These are phyloP conservation scores for Pogona vitticeps DNA, from an alignment of 2,113 vertebrate species.

Conservation along the genomic window DNA sequence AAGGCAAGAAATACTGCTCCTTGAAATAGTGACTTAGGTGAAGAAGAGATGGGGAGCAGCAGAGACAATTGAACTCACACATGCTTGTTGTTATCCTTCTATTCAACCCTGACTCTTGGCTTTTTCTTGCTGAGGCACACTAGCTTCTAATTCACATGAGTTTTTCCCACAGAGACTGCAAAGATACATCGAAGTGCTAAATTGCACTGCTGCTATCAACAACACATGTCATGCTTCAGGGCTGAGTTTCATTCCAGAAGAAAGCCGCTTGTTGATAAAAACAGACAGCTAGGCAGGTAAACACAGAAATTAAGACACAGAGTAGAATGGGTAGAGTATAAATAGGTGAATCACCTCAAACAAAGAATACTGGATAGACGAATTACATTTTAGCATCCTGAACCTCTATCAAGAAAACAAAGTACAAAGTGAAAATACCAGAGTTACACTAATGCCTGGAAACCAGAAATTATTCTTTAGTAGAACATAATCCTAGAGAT, in stretches of 20 bases:
- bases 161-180: neutral
- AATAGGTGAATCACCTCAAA: neutral
- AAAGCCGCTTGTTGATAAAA: neutral
- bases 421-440: neutral
- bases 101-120: neutral
- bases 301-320: neutral
- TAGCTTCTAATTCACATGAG: neutral
- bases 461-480: no score
- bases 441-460: no score
- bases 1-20: neutral
- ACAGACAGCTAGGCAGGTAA: neutral
- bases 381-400: neutral
- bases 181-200: neutral
- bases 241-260: neutral
- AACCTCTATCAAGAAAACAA: neutral
- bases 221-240: constrained; percentile 19
- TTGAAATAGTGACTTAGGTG: neutral
- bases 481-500: no score
- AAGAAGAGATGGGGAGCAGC: neutral
- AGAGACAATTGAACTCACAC: neutral
- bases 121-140: neutral
- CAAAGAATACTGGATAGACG: neutral
- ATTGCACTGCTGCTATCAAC: neutral
- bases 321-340: neutral
- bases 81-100: neutral